Base-by-base conservation (phyloP, 2,113 vertebrate species). In the Pluvianellus socialis region DNA sequence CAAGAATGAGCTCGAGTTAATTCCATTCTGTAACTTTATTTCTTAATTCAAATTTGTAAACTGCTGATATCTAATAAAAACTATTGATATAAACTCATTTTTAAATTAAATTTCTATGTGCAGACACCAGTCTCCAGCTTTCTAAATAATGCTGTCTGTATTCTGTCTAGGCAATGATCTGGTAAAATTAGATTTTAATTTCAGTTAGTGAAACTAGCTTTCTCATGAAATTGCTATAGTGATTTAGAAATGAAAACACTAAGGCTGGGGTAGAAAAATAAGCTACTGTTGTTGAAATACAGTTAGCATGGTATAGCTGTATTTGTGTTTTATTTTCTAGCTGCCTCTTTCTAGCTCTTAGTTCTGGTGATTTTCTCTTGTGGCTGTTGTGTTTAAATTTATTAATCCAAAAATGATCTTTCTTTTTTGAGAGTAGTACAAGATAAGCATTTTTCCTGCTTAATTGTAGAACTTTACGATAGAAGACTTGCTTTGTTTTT, bases 41-140 rank as follows among this genome's bases (percentile, higher is more conserved):
- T 96, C 92, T 92, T 93, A 83, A 92, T 72, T 96, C 76, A 66
- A 18, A 91, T 97, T 96, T 97, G 92, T 98, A 97, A 97, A 94
- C 76, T 94, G 79, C 62, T 93, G 75, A 94, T 92, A 74, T 18
- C 90, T 75, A 98, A 97, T 97, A 97, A 98, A 98, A 92, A 33
- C 26, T 84, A 76, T 88, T 90, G 86, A 84, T 70, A 94, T n/a
- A 86, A 96, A 89, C 33, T 28, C 14, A 23, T 33, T 79, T 96
- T 86, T 71, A 8, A 66, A 94, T 95, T 89, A 30, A 53, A 4
- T 85, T 92, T 94, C 33, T 95, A 0, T 62, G 24, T 75, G 49
- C 72, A 65, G 49, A 75, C 24, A 63, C 47, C 17, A 84, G 35
- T 75, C 35, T 95, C 50, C 58, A 90, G n/a, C 42, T 92, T 91